Evolutionary conservation across 2,797 vertebrate species (phyloP), one percentile per base, ranked within the genome.

Genomic region (Brachymystax lenok): DNA sequence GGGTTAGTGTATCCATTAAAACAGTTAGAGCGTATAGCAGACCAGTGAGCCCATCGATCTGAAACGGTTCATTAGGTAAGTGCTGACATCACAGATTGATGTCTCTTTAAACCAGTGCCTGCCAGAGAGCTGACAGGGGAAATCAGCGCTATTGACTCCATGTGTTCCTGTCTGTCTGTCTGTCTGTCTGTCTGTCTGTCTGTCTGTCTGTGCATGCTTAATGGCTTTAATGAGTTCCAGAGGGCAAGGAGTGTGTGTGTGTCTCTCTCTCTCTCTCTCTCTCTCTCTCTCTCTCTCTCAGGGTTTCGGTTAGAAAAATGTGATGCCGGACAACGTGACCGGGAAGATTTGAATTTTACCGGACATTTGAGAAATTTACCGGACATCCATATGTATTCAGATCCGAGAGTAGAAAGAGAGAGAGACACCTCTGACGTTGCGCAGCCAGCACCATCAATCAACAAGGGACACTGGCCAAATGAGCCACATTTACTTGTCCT

Each of bases 81-180:
- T 96, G 96, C 96, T 98, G 97, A 97, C 97, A 98, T 97, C 95
- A 96, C 91, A 95, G 96, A 98, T 96, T 97, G 97, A 99, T 97
- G 96, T 97, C 96, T 98, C 96, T 98, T 97, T 98, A 98, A 98
- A 97, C 94, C 95, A 96, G 95, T 95, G 94, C 94, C 94, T 94
- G 92, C 92, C 91, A 93, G 90, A 16, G 92, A 95, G 93, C 94
- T 93, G 91, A 96, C 95, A 93, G 88, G 89, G 95, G 95, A 95
- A 97, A 96, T 98, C 96, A 96, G 93, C 96, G 96, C 93, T 97
- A 99, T 98, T 90, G 97, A 98, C 95, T 95, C 86, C 83, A 91
- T 93, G 88, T 84, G 74, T 88, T 76, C 84, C 77, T 77, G 27
- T 68, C 64, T 73, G 80, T 76, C 28, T 79, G 74, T 72, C 7